Conservation (phyloP, 2,797 vertebrate genomes). For the Anabacerthia variegaticeps region DNA sequence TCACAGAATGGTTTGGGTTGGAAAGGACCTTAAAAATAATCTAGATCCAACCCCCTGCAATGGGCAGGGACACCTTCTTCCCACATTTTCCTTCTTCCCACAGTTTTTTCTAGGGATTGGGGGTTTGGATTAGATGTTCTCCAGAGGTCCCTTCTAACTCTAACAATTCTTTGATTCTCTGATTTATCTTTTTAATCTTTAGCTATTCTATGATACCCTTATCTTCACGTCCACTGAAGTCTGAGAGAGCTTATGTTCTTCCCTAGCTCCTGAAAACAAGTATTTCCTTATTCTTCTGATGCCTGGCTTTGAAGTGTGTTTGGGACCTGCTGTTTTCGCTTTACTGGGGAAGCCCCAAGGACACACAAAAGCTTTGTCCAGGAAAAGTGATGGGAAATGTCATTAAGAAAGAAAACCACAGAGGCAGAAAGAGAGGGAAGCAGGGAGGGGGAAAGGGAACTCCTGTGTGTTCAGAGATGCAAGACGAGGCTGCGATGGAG, state of each 20-base stretch:
- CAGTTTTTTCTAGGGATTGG: neutral
- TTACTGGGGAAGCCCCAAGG: neutral
- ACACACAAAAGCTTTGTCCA: neutral
- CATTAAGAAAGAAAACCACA: neutral
- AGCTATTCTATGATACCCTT: neutral
- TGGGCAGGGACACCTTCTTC: neutral
- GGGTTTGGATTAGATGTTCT: neutral
- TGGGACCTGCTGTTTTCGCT: neutral
- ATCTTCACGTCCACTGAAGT: neutral
- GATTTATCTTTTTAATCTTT: neutral
- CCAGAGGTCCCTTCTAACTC: neutral
- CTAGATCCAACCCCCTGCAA: neutral
- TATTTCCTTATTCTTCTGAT: neutral
- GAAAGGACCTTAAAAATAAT: neutral
- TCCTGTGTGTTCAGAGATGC: neutral
- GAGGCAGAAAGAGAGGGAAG: neutral
- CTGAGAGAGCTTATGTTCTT: neutral
- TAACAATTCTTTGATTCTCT: neutral
- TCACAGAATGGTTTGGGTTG: neutral
- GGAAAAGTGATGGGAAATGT: neutral
- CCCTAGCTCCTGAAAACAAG: neutral
- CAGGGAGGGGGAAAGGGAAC: neutral
- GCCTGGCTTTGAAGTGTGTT: neutral
- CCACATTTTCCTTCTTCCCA: neutral
- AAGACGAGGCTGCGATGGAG: neutral